phyloP scores from a whole-genome alignment of 2,888 invertebrate genomes.

The Euspilapteryx auroguttella region DNA sequence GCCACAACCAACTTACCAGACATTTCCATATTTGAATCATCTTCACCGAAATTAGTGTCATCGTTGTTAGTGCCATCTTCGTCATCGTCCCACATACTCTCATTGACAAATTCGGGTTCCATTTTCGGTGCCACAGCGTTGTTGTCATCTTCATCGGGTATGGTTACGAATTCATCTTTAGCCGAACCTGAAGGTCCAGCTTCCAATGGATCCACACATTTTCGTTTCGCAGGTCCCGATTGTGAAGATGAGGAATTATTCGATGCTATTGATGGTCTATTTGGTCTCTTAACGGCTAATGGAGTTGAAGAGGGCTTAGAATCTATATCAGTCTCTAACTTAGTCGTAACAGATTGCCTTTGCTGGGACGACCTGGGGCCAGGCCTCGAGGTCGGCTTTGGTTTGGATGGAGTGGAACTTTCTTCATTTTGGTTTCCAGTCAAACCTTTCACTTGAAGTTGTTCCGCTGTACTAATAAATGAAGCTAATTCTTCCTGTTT shows the following conservation, averaged over 20 bases:
- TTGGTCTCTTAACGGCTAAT: conserved; percentile 66
- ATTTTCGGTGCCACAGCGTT: conserved; percentile 67
- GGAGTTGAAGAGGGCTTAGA: conserved; percentile 65
- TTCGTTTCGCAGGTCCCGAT: conserved; percentile 58
- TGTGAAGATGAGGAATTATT: conserved; percentile 62
- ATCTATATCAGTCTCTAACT: conserved; percentile 64
- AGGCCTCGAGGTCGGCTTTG: conserved; percentile 60
- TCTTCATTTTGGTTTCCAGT: conserved; percentile 66
- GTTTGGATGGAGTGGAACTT: conserved; percentile 60
- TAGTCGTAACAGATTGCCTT: conserved; percentile 65
- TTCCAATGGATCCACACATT: conserved; percentile 65
- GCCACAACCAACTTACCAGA: conserved; percentile 39
- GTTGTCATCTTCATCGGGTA: conserved; percentile 55
- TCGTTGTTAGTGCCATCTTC: conserved; percentile 66
- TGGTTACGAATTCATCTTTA: conserved; percentile 56
- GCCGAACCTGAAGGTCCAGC: conserved; percentile 60
- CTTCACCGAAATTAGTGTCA: conserved; percentile 66
- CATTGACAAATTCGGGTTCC: conserved; percentile 68
- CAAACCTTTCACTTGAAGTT: conserved; percentile 71
- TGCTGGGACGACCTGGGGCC: conserved; percentile 68
- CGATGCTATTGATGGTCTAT: conserved; percentile 65
- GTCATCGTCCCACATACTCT: conserved; percentile 61
- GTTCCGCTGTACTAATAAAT: conserved; percentile 73
- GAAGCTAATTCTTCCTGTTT: conserved; percentile 72
- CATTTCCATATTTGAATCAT: conserved; percentile 69